Evolutionary conservation across 2,797 vertebrate species (phyloP).

Genomic region (Uromys caudimaculatus): DNA sequence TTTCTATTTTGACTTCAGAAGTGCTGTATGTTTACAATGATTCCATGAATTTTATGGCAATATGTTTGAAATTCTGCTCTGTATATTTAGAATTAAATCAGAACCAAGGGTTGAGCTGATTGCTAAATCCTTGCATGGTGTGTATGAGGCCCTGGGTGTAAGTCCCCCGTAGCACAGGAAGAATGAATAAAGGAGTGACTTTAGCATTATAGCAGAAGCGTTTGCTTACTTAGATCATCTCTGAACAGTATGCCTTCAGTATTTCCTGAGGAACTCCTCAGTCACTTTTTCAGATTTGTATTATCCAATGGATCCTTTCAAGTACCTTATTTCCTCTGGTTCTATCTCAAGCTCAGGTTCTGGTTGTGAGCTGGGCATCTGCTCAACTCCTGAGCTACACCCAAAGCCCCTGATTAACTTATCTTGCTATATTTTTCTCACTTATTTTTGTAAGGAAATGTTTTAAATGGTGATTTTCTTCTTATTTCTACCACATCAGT

Average conservation of each 20-base stretch:
- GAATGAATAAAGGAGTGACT: neutral
- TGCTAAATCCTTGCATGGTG: neutral
- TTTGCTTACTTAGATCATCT: neutral
- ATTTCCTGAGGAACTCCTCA: neutral
- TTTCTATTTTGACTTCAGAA: constrained; percentile 24
- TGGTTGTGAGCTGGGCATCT: neutral
- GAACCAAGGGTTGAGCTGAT: neutral
- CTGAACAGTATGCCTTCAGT: neutral
- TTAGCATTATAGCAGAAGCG: neutral
- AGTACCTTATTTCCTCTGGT: neutral
- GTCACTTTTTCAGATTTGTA: constrained; percentile 4
- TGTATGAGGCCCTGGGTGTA: neutral
- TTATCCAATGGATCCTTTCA: neutral
- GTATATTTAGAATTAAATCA: neutral
- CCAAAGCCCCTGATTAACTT: neutral
- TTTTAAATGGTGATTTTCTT: neutral
- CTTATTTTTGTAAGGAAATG: neutral
- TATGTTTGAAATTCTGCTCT: constrained; percentile 15
- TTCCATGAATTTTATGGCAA: neutral
- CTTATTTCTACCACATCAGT: neutral
- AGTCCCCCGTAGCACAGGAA: neutral
- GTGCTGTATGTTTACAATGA: neutral
- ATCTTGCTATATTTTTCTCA: neutral
- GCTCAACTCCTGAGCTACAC: neutral
- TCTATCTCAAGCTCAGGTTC: neutral